These are phyloP conservation scores for Leptinotarsa texana DNA, from an alignment of 1,140 invertebrate species.

Conservation along the genomic window DNA sequence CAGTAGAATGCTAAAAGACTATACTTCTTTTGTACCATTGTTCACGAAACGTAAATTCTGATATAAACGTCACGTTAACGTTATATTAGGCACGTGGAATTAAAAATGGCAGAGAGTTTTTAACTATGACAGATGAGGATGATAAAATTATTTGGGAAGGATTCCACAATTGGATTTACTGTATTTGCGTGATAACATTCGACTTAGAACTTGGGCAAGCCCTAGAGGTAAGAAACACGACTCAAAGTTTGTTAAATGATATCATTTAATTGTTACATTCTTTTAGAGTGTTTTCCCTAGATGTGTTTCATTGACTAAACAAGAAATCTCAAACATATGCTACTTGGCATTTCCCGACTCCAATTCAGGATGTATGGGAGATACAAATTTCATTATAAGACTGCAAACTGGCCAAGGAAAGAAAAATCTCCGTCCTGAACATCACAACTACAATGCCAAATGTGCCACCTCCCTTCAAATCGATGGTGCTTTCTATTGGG, in stretches of 20 bases:
- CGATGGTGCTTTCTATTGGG: constrained; percentile 85
- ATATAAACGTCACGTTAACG: neutral
- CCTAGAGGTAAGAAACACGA: constrained; percentile 73
- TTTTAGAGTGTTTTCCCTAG: constrained; percentile 82
- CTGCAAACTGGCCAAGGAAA: constrained; percentile 60
- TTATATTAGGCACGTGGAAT: neutral
- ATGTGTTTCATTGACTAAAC: constrained; percentile 81
- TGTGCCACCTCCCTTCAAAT: constrained; percentile 74
- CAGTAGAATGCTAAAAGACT: no score
- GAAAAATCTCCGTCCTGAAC: constrained; percentile 56
- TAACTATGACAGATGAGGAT: constrained; percentile 40
- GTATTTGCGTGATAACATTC: constrained; percentile 96
- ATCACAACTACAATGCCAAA: constrained; percentile 72
- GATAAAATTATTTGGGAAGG: constrained; percentile 34
- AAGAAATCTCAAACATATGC: constrained; percentile 96
- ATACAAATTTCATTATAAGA: constrained; percentile 95
- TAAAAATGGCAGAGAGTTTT: constrained; percentile 10
- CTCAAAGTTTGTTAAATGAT: neutral
- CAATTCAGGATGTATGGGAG: constrained; percentile 97
- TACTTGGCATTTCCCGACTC: constrained; percentile 99
- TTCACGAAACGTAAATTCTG: no score
- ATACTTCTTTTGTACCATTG: no score
- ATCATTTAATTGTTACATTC: constrained; percentile 1
- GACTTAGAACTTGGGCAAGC: constrained; percentile 97
- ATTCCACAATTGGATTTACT: constrained; percentile 94